phyloP scores from a whole-genome alignment of 2,888 invertebrate genomes.

The Eupithecia subfuscata region DNA sequence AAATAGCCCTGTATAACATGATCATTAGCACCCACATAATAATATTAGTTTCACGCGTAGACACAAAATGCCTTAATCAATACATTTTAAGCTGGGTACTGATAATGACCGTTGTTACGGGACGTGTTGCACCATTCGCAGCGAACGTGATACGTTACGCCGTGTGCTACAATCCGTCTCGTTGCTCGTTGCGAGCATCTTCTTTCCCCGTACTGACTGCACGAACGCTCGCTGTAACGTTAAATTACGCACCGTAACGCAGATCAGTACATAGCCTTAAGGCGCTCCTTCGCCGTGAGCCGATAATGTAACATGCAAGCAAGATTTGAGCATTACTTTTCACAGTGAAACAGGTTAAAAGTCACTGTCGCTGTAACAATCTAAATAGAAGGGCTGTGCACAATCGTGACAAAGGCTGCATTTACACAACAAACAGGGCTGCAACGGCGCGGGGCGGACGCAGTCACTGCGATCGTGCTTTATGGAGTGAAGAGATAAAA shows the following conservation, averaged over 20 bases:
- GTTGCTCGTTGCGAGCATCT: too few relatives aligned
- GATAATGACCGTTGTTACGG: too few relatives aligned
- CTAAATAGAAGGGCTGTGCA: background rate
- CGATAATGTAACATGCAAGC: background rate
- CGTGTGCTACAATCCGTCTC: too few relatives aligned
- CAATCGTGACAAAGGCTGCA: background rate
- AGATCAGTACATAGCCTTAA: background rate
- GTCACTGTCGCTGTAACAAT: background rate
- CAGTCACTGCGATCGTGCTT: background rate
- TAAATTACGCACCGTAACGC: background rate
- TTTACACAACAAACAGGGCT: background rate
- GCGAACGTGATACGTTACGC: too few relatives aligned
- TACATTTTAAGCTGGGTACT: background rate
- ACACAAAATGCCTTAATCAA: background rate
- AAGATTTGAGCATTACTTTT: background rate
- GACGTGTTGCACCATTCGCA: too few relatives aligned
- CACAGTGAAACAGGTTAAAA: background rate
- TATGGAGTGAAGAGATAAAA: conserved; percentile 5
- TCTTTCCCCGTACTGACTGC: too few relatives aligned
- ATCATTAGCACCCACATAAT: background rate
- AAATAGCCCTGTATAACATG: background rate
- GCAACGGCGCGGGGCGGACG: background rate
- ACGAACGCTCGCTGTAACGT: too few relatives aligned
- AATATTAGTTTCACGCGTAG: background rate
- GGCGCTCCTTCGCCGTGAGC: background rate